Conservation (phyloP, 2,888 invertebrate genomes). For the Epinotia demarniana region DNA sequence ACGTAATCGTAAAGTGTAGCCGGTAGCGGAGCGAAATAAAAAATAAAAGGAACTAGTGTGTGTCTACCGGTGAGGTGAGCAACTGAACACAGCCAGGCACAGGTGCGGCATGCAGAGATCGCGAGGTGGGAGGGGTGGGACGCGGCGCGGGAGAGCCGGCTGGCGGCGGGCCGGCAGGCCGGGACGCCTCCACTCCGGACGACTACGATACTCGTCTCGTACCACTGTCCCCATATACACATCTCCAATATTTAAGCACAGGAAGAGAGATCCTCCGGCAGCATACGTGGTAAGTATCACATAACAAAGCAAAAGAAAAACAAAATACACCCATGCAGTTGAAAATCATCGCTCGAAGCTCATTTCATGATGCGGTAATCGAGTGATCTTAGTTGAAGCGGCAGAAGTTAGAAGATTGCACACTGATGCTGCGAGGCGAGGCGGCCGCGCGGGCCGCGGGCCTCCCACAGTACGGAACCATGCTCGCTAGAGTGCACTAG, state of each 20-base stretch:
- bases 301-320: conserved; percentile 84
- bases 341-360: conserved; percentile 69
- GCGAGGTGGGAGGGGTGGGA: conserved; percentile 79
- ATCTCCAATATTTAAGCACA: conserved; percentile 68
- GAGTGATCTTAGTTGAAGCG: conserved; percentile 66
- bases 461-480: conserved; percentile 59
- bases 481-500: conserved; percentile 79
- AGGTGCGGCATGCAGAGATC: conserved; percentile 80
- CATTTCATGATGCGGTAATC: conserved; percentile 68
- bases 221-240: conserved; percentile 66
- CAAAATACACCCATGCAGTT: conserved; percentile 80
- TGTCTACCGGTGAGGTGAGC: conserved; percentile 84
- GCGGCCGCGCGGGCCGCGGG: conserved; percentile 55
- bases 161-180: conserved; percentile 55
- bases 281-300: conserved; percentile 75
- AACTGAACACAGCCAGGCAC: conserved; percentile 85
- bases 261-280: conserved; percentile 71
- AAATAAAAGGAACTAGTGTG: conserved; percentile 78
- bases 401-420: conserved; percentile 63
- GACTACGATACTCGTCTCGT: conserved; percentile 64
- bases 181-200: conserved; percentile 56
- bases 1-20: conserved; percentile 77
- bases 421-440: conserved; percentile 58
- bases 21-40: conserved; percentile 82
- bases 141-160: conserved; percentile 69